Percentiles rank a stretch among this genome's conserved stretches.
Evolutionary conservation across 2,113 vertebrate species (phyloP).

Genomic region (Oxyruncus cristatus): DNA sequence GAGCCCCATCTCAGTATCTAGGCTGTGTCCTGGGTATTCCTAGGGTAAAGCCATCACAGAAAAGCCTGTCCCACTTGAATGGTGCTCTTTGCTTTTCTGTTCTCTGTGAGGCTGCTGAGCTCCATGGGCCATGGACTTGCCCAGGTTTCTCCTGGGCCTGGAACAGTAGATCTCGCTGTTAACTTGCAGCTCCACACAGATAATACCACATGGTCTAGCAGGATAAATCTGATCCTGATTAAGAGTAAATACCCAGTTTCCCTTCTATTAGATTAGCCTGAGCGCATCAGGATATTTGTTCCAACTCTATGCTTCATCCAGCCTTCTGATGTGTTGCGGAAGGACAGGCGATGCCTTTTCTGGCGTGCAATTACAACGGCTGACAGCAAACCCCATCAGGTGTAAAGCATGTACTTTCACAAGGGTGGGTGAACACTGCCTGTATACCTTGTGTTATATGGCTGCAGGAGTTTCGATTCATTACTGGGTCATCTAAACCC

Average conservation of each 20-base stretch:
- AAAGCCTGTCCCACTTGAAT: neutral
- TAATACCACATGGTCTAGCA: neutral
- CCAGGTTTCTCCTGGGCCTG: neutral
- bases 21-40: neutral
- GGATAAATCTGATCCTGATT: neutral
- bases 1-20: neutral
- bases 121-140: neutral
- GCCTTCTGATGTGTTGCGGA: neutral
- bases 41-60: neutral
- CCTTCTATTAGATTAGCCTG: neutral
- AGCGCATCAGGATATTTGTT: neutral
- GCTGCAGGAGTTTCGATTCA: neutral
- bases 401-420: neutral
- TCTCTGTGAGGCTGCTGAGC: neutral
- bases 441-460: neutral
- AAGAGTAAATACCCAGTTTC: neutral
- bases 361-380: rapidly evolving
- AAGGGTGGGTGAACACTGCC: neutral
- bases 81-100: neutral
- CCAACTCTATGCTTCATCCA: neutral
- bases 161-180: neutral
- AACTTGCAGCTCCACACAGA: neutral
- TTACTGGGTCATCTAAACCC: neutral
- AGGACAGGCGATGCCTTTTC: neutral
- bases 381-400: neutral